Evolutionary conservation across 1,140 invertebrate genomes (phyloP).

Genomic region (Andrena cerasifolii): DNA sequence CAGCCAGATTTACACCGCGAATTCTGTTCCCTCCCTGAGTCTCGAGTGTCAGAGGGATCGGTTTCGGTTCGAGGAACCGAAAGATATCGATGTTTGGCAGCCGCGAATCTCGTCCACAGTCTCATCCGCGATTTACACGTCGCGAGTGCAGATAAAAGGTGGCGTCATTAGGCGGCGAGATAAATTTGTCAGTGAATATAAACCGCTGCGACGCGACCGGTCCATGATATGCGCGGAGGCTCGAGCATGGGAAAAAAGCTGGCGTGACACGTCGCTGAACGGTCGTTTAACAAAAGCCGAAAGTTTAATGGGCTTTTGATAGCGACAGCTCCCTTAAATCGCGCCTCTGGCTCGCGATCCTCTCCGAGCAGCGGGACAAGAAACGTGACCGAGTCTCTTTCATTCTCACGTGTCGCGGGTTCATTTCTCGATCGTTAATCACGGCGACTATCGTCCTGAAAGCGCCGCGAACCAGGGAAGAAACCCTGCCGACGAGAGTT

Average conservation of each 20-base stretch:
- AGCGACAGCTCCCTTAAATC: too few species aligned
- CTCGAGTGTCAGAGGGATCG: not conserved
- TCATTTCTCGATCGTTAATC: not conserved
- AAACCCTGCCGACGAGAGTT: too few species aligned
- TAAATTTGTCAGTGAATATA: conserved; percentile 3
- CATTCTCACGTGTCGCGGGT: not conserved
- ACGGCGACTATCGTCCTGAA: not conserved
- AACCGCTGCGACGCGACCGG: not conserved
- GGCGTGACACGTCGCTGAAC: not conserved
- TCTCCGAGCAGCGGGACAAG: not conserved
- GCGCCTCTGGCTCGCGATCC: too few species aligned
- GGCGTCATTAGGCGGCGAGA: conserved; percentile 1
- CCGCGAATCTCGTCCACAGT: not conserved
- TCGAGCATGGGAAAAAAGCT: too few species aligned
- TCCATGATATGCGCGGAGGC: not conserved
- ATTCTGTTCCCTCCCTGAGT: not conserved
- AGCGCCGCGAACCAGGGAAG: too few species aligned
- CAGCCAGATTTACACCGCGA: too few species aligned
- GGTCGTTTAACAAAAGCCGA: not conserved
- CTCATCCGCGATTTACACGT: not conserved
- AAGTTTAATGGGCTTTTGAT: not conserved
- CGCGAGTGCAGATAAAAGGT: not conserved
- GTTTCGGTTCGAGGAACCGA: not conserved
- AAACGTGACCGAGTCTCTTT: not conserved
- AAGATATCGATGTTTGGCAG: not conserved